Evolutionary conservation across 2,113 vertebrate species (phyloP).

Genomic region (Marcusenius ussheri): DNA sequence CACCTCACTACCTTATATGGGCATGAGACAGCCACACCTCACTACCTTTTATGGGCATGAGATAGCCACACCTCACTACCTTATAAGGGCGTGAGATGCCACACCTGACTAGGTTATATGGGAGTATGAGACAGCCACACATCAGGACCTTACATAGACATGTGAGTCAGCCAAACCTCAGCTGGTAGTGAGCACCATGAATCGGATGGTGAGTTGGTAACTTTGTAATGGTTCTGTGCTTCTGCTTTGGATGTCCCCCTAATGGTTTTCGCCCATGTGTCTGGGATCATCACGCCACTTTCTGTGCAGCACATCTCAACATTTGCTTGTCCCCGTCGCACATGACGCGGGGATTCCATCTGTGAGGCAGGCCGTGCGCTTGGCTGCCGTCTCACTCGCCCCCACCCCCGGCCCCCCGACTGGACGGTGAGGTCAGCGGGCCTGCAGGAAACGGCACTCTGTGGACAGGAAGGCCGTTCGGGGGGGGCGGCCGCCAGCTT

Average conservation of each 20-base stretch:
- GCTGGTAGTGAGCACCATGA: not conserved
- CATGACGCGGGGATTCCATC: constrained; percentile 7
- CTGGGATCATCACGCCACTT: not conserved
- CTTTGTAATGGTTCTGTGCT: not conserved
- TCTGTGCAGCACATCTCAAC: not conserved
- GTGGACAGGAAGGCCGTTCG: not conserved
- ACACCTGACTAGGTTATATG: not conserved
- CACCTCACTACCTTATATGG: not conserved
- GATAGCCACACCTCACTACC: not conserved
- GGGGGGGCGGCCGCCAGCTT: not conserved
- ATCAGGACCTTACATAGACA: not conserved
- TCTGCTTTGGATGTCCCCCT: not conserved
- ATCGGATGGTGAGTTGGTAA: not conserved
- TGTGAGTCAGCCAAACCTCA: not conserved
- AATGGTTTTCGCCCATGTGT: not conserved
- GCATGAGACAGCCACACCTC: not conserved
- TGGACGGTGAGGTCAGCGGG: not conserved
- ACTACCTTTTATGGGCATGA: not conserved
- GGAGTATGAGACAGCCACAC: not conserved
- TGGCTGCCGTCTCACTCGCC: not conserved
- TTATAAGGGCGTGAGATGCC: not conserved
- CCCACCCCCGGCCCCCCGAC: constrained; percentile 4
- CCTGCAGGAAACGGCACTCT: not conserved
- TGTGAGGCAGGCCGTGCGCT: not conserved
- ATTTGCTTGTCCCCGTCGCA: not conserved